A percentile compares a stretch with the other conserved stretches of the same genome.
Evolutionary conservation across 2,113 vertebrate species (phyloP).

Genomic region (Azemiops feae): DNA sequence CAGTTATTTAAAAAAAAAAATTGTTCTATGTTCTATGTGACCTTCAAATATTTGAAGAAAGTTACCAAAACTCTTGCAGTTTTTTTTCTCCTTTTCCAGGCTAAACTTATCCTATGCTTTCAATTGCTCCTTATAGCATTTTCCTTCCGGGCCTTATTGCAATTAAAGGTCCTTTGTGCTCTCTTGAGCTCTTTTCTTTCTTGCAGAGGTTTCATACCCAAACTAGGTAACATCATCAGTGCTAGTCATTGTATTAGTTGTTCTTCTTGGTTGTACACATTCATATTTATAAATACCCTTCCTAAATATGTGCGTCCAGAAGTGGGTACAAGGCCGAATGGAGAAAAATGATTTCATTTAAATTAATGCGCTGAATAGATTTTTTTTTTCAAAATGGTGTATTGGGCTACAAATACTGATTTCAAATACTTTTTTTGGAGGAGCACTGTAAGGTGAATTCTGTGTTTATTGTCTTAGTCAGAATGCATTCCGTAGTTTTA

Average conservation of each 20-base stretch:
- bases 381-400: not conserved
- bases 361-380: not conserved
- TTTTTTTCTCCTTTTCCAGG: not conserved
- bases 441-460: not conserved
- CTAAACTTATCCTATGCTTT: not conserved
- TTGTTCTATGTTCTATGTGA: not conserved
- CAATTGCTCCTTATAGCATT: not conserved
- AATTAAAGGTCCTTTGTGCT: not conserved
- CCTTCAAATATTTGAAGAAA: not conserved
- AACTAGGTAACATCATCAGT: not conserved
- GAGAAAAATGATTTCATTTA: not conserved
- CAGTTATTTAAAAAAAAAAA: too few relatives aligned
- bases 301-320: not conserved
- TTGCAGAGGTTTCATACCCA: not conserved
- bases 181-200: not conserved
- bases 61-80: not conserved
- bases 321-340: not conserved
- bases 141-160: not conserved
- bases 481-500: not conserved
- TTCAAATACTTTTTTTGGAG: not conserved
- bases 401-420: not conserved
- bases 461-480: not conserved
- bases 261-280: not conserved
- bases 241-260: not conserved
- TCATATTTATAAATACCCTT: not conserved